A percentile compares a stretch with the other conserved stretches of the same genome.
These are phyloP conservation scores for Cercopithecus petaurista DNA, from an alignment of 2,797 vertebrate genomes.

Conservation along the genomic window DNA sequence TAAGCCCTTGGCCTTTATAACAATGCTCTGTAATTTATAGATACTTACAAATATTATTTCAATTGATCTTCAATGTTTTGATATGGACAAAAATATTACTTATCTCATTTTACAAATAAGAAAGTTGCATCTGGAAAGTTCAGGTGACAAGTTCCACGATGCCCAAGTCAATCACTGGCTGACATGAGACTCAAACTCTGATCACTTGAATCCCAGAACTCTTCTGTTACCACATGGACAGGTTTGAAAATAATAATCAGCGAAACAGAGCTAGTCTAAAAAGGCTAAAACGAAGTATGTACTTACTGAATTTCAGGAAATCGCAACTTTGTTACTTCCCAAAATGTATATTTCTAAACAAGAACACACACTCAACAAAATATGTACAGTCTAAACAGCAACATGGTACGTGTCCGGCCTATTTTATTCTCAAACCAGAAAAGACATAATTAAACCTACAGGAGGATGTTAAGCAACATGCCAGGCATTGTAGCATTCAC, in stretches of 20 bases:
- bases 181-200: not conserved
- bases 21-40: not conserved
- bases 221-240: not conserved
- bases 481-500: not conserved
- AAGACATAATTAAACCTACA: not conserved
- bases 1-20: not conserved
- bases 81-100: not conserved
- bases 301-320: not conserved
- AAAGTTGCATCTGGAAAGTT: not conserved
- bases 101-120: not conserved
- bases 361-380: not conserved
- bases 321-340: not conserved
- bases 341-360: not conserved
- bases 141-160: not conserved
- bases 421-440: not conserved
- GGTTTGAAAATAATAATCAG: not conserved
- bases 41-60: not conserved
- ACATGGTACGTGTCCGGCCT: not conserved
- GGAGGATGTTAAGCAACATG: not conserved
- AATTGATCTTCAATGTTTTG: not conserved
- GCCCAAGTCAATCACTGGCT: not conserved
- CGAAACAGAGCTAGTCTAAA: not conserved
- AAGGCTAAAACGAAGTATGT: not conserved
- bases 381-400: not conserved
- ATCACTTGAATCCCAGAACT: not conserved